Evolutionary conservation across 1,140 invertebrate genomes (phyloP).

Genomic region (Papilio aristodemus): DNA sequence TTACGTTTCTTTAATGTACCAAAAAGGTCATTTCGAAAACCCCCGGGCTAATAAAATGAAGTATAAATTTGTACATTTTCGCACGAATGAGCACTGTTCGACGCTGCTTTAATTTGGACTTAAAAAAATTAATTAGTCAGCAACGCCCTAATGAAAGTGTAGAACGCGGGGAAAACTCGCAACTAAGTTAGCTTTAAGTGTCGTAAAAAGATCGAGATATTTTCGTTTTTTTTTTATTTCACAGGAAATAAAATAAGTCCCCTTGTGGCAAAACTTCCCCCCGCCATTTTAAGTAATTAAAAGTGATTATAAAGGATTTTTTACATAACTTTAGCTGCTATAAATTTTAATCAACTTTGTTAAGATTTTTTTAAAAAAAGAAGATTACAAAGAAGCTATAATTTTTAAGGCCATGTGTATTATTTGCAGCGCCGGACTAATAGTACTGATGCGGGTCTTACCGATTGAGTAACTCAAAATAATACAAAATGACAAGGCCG

Average conservation of each 20-base stretch:
- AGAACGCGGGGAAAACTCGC: conserved; percentile 50
- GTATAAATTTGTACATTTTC: conserved; percentile 64
- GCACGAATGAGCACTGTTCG: conserved; percentile 56
- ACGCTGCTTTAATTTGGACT: conserved; percentile 53
- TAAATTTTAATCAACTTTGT: neutral
- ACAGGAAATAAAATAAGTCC: conserved; percentile 54
- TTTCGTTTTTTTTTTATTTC: conserved; percentile 57
- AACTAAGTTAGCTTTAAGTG: conserved; percentile 56
- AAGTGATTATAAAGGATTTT: conserved; percentile 41
- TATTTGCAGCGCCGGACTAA: too few relatives aligned
- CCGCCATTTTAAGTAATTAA: conserved; percentile 47
- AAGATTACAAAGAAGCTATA: neutral
- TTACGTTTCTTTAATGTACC: conserved; percentile 35
- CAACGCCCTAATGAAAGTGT: conserved; percentile 56
- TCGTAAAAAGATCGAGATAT: conserved; percentile 61
- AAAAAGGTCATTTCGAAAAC: conserved; percentile 57
- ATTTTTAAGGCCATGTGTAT: too few relatives aligned
- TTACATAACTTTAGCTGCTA: conserved; percentile 24
- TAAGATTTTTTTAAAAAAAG: neutral
- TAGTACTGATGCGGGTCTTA: too few relatives aligned
- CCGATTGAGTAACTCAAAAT: too few relatives aligned
- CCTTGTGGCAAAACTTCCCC: conserved; percentile 46
- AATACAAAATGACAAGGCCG: too few relatives aligned
- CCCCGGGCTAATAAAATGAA: conserved; percentile 56
- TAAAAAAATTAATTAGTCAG: conserved; percentile 72